These are phyloP conservation scores for Cotesia vestalis DNA, from an alignment of 1,140 invertebrate genomes.

Conservation along the genomic window DNA sequence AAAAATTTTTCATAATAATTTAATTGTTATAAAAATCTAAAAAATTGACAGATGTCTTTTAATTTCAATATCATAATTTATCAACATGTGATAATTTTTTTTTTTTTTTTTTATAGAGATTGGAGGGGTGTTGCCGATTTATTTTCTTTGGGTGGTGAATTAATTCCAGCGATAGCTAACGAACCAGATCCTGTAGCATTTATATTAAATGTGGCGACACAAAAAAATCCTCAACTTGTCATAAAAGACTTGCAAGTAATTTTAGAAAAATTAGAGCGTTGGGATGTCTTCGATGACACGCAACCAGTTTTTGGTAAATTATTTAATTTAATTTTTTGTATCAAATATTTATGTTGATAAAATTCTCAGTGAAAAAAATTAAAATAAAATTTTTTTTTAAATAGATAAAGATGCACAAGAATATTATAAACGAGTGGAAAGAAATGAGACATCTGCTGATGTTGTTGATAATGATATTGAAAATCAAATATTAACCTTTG, in stretches of 20 bases:
- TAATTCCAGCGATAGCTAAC: conserved; percentile 61
- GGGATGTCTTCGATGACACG: conserved; percentile 73
- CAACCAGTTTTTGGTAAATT: conserved; percentile 63
- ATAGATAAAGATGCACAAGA: conserved; percentile 57
- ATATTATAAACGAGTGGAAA: conserved; percentile 51
- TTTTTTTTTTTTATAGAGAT: conserved; percentile 64
- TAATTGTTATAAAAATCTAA: too few relatives aligned
- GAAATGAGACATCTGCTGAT: conserved; percentile 41
- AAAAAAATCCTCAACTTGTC: conserved; percentile 58
- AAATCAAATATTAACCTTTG: conserved; percentile 51
- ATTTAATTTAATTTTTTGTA: conserved; percentile 13
- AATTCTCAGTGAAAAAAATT: neutral
- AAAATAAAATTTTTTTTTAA: conserved; percentile 13
- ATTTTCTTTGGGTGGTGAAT: conserved; percentile 62
- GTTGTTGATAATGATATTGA: conserved; percentile 45
- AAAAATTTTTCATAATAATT: too few relatives aligned
- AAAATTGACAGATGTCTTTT: too few relatives aligned
- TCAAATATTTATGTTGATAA: neutral
- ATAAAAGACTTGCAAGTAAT: conserved; percentile 65
- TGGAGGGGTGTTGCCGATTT: conserved; percentile 74
- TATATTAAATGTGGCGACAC: conserved; percentile 66
- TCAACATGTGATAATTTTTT: neutral
- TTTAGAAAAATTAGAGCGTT: conserved; percentile 72
- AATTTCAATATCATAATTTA: too few relatives aligned
- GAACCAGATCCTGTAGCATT: conserved; percentile 66